A percentile compares a stretch with the other conserved stretches of the same genome.
These are phyloP conservation scores for Phyllotreta striolata DNA, from an alignment of 2,888 invertebrate genomes.

Conservation along the genomic window DNA sequence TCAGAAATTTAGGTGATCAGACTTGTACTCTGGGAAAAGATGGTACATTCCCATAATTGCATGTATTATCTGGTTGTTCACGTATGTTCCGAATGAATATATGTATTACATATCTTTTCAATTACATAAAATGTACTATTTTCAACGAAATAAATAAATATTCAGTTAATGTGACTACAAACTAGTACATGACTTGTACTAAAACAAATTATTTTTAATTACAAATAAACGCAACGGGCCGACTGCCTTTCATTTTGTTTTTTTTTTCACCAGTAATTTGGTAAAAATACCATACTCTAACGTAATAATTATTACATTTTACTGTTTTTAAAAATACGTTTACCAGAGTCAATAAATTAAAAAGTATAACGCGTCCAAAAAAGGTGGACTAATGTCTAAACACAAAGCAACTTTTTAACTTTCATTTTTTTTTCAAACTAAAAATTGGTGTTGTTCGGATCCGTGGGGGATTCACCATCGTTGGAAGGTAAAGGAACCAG, in stretches of 20 bases:
- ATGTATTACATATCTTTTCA: constrained; percentile 12
- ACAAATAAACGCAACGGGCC: constrained; percentile 48
- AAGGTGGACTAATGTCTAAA: constrained; percentile 35
- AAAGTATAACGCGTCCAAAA: constrained; percentile 45
- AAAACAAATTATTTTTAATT: constrained; percentile 50
- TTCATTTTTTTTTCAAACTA: constrained; percentile 36
- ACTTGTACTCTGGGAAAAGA: constrained; percentile 31
- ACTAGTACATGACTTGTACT: constrained; percentile 50
- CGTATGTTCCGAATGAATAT: neutral
- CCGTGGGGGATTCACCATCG: constrained; percentile 62
- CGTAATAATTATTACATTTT: constrained; percentile 67
- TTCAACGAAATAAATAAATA: constrained; percentile 43
- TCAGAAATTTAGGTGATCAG: constrained; percentile 47
- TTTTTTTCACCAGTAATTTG: constrained; percentile 55
- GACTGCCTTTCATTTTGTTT: constrained; percentile 40
- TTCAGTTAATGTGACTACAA: constrained; percentile 32
- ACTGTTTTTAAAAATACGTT: constrained; percentile 55
- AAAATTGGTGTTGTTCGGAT: constrained; percentile 60
- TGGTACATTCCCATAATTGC: constrained; percentile 33
- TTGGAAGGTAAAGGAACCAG: constrained; percentile 62
- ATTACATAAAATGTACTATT: constrained; percentile 28
- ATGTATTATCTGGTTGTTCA: constrained; percentile 21
- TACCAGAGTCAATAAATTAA: constrained; percentile 51
- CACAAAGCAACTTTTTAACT: constrained; percentile 24
- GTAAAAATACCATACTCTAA: constrained; percentile 69